Percentiles rank a stretch among this genome's conserved stretches.
Conservation (phyloP, 2,797 vertebrate species). For the Melanotaenia trifasciata region DNA sequence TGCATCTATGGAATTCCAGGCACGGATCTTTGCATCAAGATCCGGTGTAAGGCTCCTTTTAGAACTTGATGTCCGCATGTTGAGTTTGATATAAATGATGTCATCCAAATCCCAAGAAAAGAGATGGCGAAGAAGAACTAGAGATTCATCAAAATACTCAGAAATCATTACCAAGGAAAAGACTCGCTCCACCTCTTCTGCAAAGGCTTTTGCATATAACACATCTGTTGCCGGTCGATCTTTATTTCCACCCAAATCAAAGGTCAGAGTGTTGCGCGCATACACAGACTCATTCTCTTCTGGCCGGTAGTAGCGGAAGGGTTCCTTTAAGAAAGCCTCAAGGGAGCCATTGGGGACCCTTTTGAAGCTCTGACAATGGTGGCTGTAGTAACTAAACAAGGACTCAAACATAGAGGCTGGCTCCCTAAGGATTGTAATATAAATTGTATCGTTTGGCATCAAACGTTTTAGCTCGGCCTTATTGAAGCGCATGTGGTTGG, state of each 20-base stretch:
- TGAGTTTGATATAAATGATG: conserved; percentile 88
- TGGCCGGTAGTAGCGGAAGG: conserved; percentile 84
- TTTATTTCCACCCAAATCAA: conserved; percentile 88
- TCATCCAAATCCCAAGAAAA: conserved; percentile 90
- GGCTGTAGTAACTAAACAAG: conserved; percentile 89
- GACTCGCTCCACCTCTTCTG: conserved; percentile 82
- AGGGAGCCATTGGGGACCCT: conserved; percentile 88
- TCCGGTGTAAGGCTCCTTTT: conserved; percentile 79
- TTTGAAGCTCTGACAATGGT: conserved; percentile 86
- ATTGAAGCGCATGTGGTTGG: conserved; percentile 89
- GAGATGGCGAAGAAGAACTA: conserved; percentile 87
- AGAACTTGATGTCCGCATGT: conserved; percentile 85
- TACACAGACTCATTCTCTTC: conserved; percentile 87
- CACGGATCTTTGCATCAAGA: conserved; percentile 78
- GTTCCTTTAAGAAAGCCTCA: conserved; percentile 84
- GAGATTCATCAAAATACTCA: conserved; percentile 90
- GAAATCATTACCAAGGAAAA: conserved; percentile 91
- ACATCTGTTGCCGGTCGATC: conserved; percentile 74
- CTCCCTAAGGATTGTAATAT: conserved; percentile 89
- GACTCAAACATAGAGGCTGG: conserved; percentile 91
- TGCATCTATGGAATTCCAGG: conserved; percentile 87
- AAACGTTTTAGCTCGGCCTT: conserved; percentile 79
- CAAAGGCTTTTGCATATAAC: conserved; percentile 79
- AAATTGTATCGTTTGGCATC: conserved; percentile 86
- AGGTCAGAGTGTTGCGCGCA: conserved; percentile 88